Percentiles rank a stretch among this genome's conserved stretches.
Conservation (phyloP, 1,140 invertebrate genomes). For the Homarus americanus region DNA sequence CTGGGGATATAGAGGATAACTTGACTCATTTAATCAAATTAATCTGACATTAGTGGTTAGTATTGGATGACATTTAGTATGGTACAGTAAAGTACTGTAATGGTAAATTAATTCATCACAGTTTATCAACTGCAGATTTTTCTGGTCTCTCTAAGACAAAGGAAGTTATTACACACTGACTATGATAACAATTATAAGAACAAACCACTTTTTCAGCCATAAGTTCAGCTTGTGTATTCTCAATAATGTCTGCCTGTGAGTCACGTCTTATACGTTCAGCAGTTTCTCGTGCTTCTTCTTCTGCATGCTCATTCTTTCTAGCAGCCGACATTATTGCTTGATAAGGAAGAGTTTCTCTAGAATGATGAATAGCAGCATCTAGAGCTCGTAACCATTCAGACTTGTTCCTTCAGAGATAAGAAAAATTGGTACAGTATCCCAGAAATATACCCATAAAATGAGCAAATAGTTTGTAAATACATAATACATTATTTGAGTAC, state of each 20-base stretch:
- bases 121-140: no score
- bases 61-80: not conserved
- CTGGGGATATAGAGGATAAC: constrained; percentile 79
- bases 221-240: constrained; percentile 73
- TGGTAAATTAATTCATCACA: no score
- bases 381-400: constrained; percentile 66
- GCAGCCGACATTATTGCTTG: constrained; percentile 51
- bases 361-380: constrained; percentile 70
- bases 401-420: constrained; percentile 55
- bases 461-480: no score
- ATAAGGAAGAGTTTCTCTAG: constrained; percentile 64
- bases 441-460: no score
- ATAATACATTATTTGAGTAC: no score
- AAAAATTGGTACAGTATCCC: no score
- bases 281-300: constrained; percentile 66
- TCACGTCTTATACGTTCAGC: constrained; percentile 69
- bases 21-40: no score
- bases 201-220: constrained; percentile 70
- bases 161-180: no score
- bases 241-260: constrained; percentile 74
- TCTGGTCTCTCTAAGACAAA: no score
- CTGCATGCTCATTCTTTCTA: constrained; percentile 64
- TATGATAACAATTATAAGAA: no score
- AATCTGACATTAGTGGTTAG: no score
- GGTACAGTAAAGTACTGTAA: no score